Evolutionary conservation across 2,797 vertebrate genomes (phyloP).

Genomic region (Psittacula echo): DNA sequence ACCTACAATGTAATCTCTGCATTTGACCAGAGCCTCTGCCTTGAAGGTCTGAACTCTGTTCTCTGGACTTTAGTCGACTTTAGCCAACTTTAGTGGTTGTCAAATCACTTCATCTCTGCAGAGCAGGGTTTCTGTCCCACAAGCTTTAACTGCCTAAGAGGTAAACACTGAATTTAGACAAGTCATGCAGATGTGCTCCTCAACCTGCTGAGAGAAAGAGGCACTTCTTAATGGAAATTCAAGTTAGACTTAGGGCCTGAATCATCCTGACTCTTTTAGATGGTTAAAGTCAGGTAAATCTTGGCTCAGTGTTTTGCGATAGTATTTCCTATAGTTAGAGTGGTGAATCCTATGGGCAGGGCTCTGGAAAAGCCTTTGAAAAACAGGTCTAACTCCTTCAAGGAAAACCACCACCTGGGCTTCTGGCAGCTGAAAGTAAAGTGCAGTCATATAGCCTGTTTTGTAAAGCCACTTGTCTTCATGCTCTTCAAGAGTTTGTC

Average conservation of each 20-base stretch:
- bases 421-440: conserved; percentile 3
- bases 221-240: neutral
- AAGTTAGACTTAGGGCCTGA: neutral
- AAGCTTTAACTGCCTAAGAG: neutral
- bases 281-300: neutral
- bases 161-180: neutral
- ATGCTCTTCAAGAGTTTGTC: neutral
- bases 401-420: conserved; percentile 5
- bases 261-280: neutral
- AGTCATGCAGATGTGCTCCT: neutral
- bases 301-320: neutral
- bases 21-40: neutral
- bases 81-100: neutral
- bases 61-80: neutral
- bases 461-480: neutral
- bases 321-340: neutral
- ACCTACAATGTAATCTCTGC: neutral
- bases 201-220: neutral
- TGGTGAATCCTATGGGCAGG: neutral
- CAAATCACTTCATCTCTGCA: neutral
- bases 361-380: conserved; percentile 36
- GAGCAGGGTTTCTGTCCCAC: neutral
- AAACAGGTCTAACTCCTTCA: conserved; percentile 59
- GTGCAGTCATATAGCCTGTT: neutral
- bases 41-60: neutral